phyloP scores from a whole-genome alignment of 2,113 vertebrate genomes.

The Phylloscopus trochiloides region DNA sequence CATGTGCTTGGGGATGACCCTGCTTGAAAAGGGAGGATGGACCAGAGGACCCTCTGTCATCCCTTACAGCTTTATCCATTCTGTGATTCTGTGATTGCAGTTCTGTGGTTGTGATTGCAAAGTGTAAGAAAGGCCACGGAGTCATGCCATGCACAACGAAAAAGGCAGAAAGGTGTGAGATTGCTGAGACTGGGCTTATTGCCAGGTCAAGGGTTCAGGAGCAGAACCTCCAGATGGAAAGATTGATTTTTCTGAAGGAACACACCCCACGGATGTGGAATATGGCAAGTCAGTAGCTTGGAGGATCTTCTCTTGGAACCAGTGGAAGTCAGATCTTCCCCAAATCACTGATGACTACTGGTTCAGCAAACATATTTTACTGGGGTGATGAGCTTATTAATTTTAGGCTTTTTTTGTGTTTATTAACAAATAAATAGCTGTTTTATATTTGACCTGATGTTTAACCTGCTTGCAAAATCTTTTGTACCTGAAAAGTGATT shows the following conservation, averaged over 20 bases:
- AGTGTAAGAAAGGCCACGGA: neutral
- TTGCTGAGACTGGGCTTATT: neutral
- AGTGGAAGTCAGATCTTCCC: neutral
- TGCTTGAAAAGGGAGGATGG: neutral
- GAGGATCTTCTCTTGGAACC: neutral
- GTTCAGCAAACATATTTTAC: neutral
- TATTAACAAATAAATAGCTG: neutral
- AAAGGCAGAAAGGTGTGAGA: neutral
- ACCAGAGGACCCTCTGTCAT: neutral
- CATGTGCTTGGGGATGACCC: neutral
- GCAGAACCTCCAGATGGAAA: neutral
- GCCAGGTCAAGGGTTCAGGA: neutral
- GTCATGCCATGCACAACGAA: neutral
- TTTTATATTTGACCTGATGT: neutral
- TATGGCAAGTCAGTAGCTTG: neutral
- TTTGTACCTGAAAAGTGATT: neutral
- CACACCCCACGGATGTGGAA: neutral
- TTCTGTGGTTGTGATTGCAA: accelerated
- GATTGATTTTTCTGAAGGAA: neutral
- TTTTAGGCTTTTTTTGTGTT: neutral
- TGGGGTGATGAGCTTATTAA: neutral
- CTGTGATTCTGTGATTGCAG: neutral
- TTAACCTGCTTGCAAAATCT: neutral
- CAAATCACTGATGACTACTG: neutral
- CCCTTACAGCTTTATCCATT: neutral